Evolutionary conservation across 2,797 vertebrate species (phyloP).

Genomic region (Leptoclinus maculatus): DNA sequence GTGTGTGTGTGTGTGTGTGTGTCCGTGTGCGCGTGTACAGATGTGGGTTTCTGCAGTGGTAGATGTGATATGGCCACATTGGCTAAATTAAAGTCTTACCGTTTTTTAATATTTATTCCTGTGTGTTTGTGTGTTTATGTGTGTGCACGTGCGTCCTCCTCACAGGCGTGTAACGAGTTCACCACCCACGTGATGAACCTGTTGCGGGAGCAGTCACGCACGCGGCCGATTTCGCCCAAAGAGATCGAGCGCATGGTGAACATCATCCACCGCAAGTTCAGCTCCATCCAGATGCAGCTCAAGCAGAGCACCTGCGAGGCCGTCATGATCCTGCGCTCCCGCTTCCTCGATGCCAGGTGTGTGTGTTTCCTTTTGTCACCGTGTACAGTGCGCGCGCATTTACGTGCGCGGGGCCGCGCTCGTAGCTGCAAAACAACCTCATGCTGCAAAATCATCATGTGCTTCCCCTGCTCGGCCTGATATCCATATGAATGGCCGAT

Average conservation of each 20-base stretch:
- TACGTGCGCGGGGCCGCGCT: neutral
- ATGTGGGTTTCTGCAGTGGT: neutral
- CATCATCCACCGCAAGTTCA: constrained; percentile 99
- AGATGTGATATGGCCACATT: neutral
- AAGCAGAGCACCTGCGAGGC: constrained; percentile 99
- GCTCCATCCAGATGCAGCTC: constrained; percentile 99
- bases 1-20: constrained; percentile 1
- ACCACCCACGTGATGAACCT: constrained; percentile 99
- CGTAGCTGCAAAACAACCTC: constrained; percentile 29
- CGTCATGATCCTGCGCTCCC: constrained; percentile 98
- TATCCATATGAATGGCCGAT: constrained; percentile 62
- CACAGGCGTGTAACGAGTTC: constrained; percentile 96
- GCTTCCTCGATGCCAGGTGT: constrained; percentile 96
- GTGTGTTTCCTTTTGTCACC: constrained; percentile 58
- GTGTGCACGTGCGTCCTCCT: neutral
- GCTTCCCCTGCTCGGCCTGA: constrained; percentile 40
- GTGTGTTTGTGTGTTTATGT: constrained; percentile 9
- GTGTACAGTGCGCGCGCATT: neutral
- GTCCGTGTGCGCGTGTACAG: neutral
- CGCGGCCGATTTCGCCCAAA: constrained; percentile 96
- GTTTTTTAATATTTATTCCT: neutral
- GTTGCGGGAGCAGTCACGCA: constrained; percentile 95
- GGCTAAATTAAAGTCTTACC: constrained; percentile 8
- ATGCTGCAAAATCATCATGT: constrained; percentile 39
- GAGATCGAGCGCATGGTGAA: constrained; percentile 98